Conservation (phyloP, 2,888 invertebrate genomes). For the Copidosoma aretas region DNA sequence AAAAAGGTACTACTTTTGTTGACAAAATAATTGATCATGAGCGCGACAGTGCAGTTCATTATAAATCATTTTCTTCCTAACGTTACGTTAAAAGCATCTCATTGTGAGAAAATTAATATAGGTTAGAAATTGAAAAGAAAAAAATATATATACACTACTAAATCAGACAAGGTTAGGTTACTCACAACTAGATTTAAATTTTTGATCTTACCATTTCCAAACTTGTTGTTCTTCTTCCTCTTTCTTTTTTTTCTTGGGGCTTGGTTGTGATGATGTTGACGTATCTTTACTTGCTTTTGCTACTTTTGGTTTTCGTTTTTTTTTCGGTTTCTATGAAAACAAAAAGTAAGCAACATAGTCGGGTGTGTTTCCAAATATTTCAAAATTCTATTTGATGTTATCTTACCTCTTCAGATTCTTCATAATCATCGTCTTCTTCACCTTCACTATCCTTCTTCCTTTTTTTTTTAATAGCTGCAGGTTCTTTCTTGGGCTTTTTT, state of each 20-base stretch:
- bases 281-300: slow-evolving; percentile 52
- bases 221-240: slow-evolving; percentile 86
- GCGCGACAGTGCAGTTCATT: too few relatives aligned
- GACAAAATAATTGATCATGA: too few relatives aligned
- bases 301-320: slow-evolving; percentile 54
- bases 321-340: slow-evolving; percentile 42
- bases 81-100: too few relatives aligned
- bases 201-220: slow-evolving; percentile 80
- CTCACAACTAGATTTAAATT: not conserved
- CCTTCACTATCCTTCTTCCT: slow-evolving; percentile 58
- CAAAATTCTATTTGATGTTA: slow-evolving; percentile 1
- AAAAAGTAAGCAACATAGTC: not conserved
- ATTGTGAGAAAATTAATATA: not conserved
- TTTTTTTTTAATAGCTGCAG: slow-evolving; percentile 67
- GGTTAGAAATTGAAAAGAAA: slow-evolving; percentile 13
- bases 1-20: too few relatives aligned
- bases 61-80: too few relatives aligned
- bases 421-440: slow-evolving; percentile 51
- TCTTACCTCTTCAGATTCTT: slow-evolving; percentile 55
- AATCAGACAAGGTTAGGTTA: slow-evolving; percentile 9
- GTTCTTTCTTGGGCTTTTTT: slow-evolving; percentile 72
- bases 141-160: too few relatives aligned
- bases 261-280: slow-evolving; percentile 58
- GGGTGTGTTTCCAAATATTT: not conserved
- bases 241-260: slow-evolving; percentile 73